phyloP scores from a whole-genome alignment of 2,888 invertebrate genomes.

The Synergus itoensis region DNA sequence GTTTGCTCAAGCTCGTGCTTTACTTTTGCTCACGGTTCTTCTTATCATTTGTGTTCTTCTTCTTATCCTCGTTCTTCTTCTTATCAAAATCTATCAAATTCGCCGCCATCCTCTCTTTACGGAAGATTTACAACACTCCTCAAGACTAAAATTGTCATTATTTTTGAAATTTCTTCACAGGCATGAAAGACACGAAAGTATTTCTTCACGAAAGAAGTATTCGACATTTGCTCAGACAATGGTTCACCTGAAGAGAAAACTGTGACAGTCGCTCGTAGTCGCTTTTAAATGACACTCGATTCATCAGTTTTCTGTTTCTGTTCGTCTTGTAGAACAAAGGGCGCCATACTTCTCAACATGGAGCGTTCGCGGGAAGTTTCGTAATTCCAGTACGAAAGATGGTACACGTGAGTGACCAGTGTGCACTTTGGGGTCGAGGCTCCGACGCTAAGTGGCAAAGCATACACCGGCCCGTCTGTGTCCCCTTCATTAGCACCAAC shows the following conservation, averaged over 20 bases:
- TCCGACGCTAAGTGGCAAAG: constrained; percentile 73
- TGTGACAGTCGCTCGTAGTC: no score
- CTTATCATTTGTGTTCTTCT: neutral
- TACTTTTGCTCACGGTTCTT: neutral
- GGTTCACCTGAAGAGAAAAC: no score
- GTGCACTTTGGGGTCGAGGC: constrained; percentile 65
- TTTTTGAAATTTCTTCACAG: no score
- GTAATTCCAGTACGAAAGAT: constrained; percentile 56
- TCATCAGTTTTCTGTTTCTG: constrained; percentile 4
- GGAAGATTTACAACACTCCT: neutral
- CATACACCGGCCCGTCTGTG: constrained; percentile 73
- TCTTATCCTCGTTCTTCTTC: neutral
- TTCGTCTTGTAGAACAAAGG: constrained; percentile 58
- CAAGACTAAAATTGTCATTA: no score
- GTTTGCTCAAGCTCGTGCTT: constrained; percentile 66
- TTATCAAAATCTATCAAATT: constrained; percentile 12
- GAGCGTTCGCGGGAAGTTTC: constrained; percentile 59
- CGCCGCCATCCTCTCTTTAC: constrained; percentile 9
- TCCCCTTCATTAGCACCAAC: constrained; percentile 76
- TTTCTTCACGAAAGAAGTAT: no score
- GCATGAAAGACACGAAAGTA: no score
- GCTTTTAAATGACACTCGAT: neutral
- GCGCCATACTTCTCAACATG: constrained; percentile 52
- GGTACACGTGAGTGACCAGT: constrained; percentile 47
- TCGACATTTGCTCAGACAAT: no score